Conservation (phyloP, 2,888 invertebrate genomes). For the Neoscelio sp. region DNA sequence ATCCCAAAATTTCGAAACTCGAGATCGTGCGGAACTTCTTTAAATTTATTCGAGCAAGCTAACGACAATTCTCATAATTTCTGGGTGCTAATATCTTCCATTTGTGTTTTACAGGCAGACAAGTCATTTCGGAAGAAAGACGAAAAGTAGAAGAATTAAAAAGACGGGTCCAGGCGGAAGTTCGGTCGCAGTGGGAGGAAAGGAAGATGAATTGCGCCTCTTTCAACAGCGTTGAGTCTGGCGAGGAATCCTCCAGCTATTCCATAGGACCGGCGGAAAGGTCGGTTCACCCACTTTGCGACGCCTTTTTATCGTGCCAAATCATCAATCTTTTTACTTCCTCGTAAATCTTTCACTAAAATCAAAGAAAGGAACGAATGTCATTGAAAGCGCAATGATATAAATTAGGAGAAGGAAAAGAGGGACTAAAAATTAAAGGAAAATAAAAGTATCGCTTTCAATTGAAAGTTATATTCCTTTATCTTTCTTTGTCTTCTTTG, state of each 20-base stretch:
- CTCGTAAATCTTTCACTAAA: conserved; percentile 27
- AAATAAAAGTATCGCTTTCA: background rate
- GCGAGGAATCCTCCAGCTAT: conserved; percentile 86
- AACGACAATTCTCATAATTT: no score
- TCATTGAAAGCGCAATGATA: no score
- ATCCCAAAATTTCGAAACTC: no score
- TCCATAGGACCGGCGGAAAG: conserved; percentile 86
- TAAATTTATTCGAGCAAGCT: no score
- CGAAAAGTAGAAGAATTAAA: conserved; percentile 94
- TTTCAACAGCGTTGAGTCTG: conserved; percentile 86
- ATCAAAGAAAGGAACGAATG: conserved; percentile 1
- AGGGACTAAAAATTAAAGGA: conserved; percentile 6
- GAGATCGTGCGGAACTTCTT: no score
- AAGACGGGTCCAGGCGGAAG: conserved; percentile 94
- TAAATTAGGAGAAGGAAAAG: no score
- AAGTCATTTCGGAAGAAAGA: conserved; percentile 95
- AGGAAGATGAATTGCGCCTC: conserved; percentile 87
- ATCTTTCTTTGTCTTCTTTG: no score
- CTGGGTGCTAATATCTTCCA: no score
- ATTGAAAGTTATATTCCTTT: background rate
- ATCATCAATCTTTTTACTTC: conserved; percentile 27
- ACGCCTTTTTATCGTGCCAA: background rate
- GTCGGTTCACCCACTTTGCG: conserved; percentile 71
- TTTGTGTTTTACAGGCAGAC: conserved; percentile 88
- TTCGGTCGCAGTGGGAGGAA: conserved; percentile 93